Evolutionary conservation across 2,888 invertebrate genomes (phyloP), one percentile per base, ranked within the genome.

Genomic region (Gari tellinella): DNA sequence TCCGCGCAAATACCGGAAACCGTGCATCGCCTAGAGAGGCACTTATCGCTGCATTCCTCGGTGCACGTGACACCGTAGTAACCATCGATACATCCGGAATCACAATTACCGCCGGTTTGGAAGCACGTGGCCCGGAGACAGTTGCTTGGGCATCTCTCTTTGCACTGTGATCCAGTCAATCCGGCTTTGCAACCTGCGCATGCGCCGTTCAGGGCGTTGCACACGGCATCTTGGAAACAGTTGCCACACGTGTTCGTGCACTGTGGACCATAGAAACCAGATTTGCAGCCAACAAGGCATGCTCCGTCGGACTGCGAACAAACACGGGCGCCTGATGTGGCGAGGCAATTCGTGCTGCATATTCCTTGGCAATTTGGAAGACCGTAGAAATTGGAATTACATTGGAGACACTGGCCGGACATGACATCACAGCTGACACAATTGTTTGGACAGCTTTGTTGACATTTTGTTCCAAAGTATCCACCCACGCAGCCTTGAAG

Each of bases 321-420:
- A 0, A 31, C 21, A 3, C 75, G 46, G 2, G 37, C 52, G 12
- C 51, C 25, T 14, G 25, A 21, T 10, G 23, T 21, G 21, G 7
- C 38, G n/a, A 23, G 23, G 45, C 75, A 75, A 12, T 53, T 62
- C 14, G 21, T 46, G 41, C 75, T 75, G 56, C 75, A 75, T 0
- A 37, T 31, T 14, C 43, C 10, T 3, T n/a, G 52, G 40, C 75
- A 75, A 1, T 43, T 26, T 15, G 17, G 55, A 1, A 66, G 49
- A 1, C 53, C 52, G n/a, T 63, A 75, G 52, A 53, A 62, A n/a
- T 3, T 31, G 19, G 40, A 23, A 0, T n/a, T 21, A 40, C 75
- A 75, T 0, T 49, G 31, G 12, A 41, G 48, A 37, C 75, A 75
- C 15, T 21, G 41, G 3, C 66, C 70, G 3, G 53, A 37, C 1